Base-by-base conservation (phyloP, 2,888 invertebrate genomes). In the Bombyx huttoni region DNA sequence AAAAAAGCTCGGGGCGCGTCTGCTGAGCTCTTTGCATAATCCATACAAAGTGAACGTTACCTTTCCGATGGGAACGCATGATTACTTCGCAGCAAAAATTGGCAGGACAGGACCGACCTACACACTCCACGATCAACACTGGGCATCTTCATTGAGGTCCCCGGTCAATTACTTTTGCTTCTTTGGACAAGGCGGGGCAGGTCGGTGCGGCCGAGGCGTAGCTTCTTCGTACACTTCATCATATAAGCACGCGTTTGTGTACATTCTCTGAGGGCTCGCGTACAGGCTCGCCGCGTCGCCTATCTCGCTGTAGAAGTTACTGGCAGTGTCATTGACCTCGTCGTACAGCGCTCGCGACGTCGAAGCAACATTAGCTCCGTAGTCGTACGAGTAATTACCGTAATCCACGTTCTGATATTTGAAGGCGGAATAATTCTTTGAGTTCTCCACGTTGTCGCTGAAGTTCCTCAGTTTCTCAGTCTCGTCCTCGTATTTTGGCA, bases 181-280 rank as follows among this genome's bases (percentile, higher is more conserved):
- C 5, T 65, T 65, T 0, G 91, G 91, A 35, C 89, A 89, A 33
- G 91, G 83, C 0, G 91, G 91, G 0, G 91, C 91, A 5, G 91
- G 91, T 0, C 91, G 79, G 64, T 91, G 91, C 3, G 91, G 91
- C 0, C 91, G 73, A n/a, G 87, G 81, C 8, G 68, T 54, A 0
- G 73, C 53, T 7, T 78, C 78, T 12, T 83, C 83, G 34, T 70
- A 81, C 54, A 89, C 89, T 46, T 84, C 86, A 56, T 89, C 89
- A 49, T 89, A 89, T 48, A 84, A 59, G 49, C 73, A 68, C 10
- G 75, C 57, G 53, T 73, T 78, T 3, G 69, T 59, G 52, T 81
- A 80, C 33, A 65, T 51, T 12, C 68, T 62, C 49, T 61, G 63
- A 0, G 60, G 12, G n/a, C 51, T 55, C 0, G 61, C 68, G 12